These are phyloP conservation scores for Spisula subtruncata DNA, from an alignment of 2,888 invertebrate species.

Conservation along the genomic window DNA sequence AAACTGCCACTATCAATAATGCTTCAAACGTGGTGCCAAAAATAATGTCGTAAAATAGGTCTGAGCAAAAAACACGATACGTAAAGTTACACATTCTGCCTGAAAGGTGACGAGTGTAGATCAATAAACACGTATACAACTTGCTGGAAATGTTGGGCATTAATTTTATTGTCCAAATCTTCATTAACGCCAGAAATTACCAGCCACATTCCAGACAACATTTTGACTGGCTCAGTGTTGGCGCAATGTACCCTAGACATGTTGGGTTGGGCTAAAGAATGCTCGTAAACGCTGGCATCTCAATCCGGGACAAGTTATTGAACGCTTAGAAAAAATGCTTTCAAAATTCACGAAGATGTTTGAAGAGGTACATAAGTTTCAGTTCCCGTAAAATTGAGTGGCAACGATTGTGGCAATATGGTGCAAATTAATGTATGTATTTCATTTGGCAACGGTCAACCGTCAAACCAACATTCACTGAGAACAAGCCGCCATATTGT, in stretches of 20 bases:
- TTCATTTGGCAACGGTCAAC: neutral
- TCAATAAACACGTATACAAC: conserved; percentile 6
- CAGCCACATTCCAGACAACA: neutral
- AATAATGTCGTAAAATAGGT: neutral
- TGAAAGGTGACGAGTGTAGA: neutral
- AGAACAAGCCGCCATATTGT: too few species aligned
- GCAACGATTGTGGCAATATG: neutral
- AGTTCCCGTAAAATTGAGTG: too few species aligned
- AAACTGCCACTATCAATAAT: too few species aligned
- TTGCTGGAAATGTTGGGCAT: neutral
- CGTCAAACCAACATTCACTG: neutral
- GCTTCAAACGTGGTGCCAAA: too few species aligned
- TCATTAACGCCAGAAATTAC: neutral
- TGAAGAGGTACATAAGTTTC: neutral
- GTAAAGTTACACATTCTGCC: neutral
- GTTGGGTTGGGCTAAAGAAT: neutral
- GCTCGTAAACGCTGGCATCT: neutral
- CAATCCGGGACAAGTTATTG: neutral
- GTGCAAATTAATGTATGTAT: neutral
- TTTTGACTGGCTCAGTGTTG: neutral
- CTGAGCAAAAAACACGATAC: neutral
- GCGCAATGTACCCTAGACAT: neutral
- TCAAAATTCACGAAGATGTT: neutral
- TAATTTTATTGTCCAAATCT: conserved; percentile 12
- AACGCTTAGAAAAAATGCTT: neutral